Evolutionary conservation across 2,888 invertebrate genomes (phyloP), one percentile per base, ranked within the genome.

Genomic region (Embidobia sp.): DNA sequence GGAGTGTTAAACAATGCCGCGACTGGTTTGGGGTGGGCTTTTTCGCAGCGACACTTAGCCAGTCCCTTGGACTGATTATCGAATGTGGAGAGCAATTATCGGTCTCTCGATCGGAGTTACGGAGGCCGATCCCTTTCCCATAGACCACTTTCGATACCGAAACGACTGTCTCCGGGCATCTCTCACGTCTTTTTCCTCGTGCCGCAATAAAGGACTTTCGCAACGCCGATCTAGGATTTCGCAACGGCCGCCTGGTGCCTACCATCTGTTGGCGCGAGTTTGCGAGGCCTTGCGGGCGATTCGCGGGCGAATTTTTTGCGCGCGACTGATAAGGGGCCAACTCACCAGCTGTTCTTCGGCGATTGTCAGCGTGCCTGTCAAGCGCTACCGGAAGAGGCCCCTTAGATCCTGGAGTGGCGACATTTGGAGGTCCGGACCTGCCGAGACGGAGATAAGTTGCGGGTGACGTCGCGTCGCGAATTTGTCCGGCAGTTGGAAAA

Each of bases 331-430:
- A n/a, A 6, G 31, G 7, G 11, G 7, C 11, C 3, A 42, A 72
- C 79, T 79, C 67, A 79, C 79, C 79, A 79, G 79, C 75, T 79
- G 79, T 78, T 78, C 61, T 26, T 51, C 35, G 40, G 31, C 10
- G 63, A 44, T 79, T 55, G 51, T 74, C 55, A 48, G 64, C 61
- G 67, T 26, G 44, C 29, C 26, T 53, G 73, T 46, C 55, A 35
- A 53, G 16, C 48, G 78, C 61, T 78, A 74, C 78, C 78, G 74
- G 70, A 64, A 70, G 61, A 55, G 29, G 40, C 8, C 27, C 37
- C 11, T 16, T 1, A 5, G 35, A 11, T 63, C 51, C 48, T 44
- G 49, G 35, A 6, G 35, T 18, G 44, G 40, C 67, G 69, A 51
- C 75, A 74, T 74, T 66, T 66, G 61, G 29, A 3, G 8, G 29